phyloP scores from a whole-genome alignment of 2,888 invertebrate species.

The Acrobasis suavella region DNA sequence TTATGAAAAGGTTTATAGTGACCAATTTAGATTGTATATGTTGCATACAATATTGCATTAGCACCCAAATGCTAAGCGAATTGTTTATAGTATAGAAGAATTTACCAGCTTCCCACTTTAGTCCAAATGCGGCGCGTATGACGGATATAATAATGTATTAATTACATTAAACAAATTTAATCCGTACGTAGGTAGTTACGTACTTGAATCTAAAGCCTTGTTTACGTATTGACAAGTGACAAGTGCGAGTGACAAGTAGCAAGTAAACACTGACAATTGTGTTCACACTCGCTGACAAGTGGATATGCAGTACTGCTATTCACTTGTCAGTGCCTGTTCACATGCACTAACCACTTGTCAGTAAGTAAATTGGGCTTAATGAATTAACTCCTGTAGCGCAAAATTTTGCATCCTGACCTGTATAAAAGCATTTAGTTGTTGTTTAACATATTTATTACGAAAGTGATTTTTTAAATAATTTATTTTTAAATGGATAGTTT shows the following conservation, averaged over 20 bases:
- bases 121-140: background rate
- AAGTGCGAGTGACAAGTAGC: too few relatives aligned
- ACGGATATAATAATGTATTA: background rate
- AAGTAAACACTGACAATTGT: too few relatives aligned
- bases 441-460: constrained; percentile 76
- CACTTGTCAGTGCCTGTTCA: too few relatives aligned
- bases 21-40: background rate
- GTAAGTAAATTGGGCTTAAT: too few relatives aligned
- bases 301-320: too few relatives aligned
- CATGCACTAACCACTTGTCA: too few relatives aligned
- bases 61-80: too few relatives aligned
- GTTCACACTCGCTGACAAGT: too few relatives aligned
- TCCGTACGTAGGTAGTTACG: constrained; percentile 8
- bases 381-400: constrained; percentile 30
- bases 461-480: constrained; percentile 69
- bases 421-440: constrained; percentile 61
- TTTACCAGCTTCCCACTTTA: background rate
- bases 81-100: too few relatives aligned
- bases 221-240: too few relatives aligned
- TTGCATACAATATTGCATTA: background rate
- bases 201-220: constrained; percentile 9
- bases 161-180: background rate
- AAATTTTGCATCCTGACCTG: constrained; percentile 36
- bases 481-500: constrained; percentile 72
- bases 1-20: background rate